Conservation (phyloP, 1,140 invertebrate genomes). For the Rhyzopertha dominica region DNA sequence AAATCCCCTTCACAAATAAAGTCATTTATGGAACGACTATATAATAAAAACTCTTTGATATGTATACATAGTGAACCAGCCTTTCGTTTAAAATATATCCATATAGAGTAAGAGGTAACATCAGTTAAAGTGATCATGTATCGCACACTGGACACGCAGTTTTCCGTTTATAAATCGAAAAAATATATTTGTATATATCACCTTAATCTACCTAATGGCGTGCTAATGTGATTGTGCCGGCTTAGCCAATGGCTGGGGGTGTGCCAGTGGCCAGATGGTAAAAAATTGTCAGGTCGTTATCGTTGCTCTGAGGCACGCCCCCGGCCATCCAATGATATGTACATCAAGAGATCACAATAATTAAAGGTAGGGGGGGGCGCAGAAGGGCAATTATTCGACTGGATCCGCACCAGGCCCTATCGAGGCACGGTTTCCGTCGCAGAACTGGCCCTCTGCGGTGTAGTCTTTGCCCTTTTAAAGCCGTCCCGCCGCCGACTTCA, state of each 20-base stretch:
- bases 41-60: constrained; percentile 32
- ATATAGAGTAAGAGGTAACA: constrained; percentile 20
- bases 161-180: constrained; percentile 34
- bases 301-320: constrained; percentile 25
- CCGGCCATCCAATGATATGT: constrained; percentile 29
- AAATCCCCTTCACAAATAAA: constrained; percentile 30
- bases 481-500: constrained; percentile 6
- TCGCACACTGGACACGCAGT: constrained; percentile 34
- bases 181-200: constrained; percentile 36
- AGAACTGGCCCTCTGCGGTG: constrained; percentile 1
- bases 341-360: constrained; percentile 37
- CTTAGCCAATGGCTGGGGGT: constrained; percentile 21
- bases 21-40: constrained; percentile 16
- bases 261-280: constrained; percentile 18
- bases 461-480: constrained; percentile 3
- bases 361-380: constrained; percentile 3
- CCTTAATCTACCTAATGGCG: constrained; percentile 22
- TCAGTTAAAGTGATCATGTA: constrained; percentile 17
- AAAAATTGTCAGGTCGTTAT: constrained; percentile 45
- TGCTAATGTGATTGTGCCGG: constrained; percentile 35
- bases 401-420: constrained; percentile 27
- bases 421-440: constrained; percentile 11
- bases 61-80: constrained; percentile 34
- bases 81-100: constrained; percentile 30
- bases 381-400: constrained; percentile 9